phyloP scores from a whole-genome alignment of 1,140 invertebrate species.

The Brachionus sp. region DNA sequence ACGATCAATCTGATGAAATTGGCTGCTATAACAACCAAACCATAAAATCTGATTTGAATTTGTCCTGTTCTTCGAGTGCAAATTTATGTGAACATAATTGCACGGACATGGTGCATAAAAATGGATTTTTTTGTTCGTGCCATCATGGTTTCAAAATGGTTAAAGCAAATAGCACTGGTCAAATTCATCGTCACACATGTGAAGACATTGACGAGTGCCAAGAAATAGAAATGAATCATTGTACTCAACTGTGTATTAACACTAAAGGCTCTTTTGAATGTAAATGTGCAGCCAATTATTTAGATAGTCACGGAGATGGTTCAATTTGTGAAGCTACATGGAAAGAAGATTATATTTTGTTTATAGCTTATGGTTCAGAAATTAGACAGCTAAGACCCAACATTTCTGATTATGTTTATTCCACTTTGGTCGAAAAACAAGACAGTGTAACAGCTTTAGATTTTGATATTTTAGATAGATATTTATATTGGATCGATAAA shows the following conservation, averaged over 20 bases:
- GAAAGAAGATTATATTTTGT: constrained; percentile 14
- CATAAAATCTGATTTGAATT: background rate
- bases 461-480: background rate
- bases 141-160: constrained; percentile 18
- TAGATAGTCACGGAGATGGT: constrained; percentile 4
- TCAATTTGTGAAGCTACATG: constrained; percentile 3
- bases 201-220: constrained; percentile 31
- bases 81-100: constrained; percentile 28
- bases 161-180: background rate
- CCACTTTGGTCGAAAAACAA: constrained; percentile 5
- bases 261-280: constrained; percentile 38
- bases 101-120: background rate
- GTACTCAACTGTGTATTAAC: constrained; percentile 20
- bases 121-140: constrained; percentile 34
- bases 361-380: constrained; percentile 1
- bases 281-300: constrained; percentile 38
- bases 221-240: constrained; percentile 29
- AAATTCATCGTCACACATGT: constrained; percentile 6
- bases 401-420: background rate
- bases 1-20: constrained; percentile 33
- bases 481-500: constrained; percentile 25
- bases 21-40: constrained; percentile 22
- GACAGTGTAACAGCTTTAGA: background rate
- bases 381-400: background rate
- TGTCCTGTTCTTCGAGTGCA: background rate